Percentiles rank a stretch among this genome's conserved stretches.
Conservation (phyloP, 2,113 vertebrate species). For the Archilochus colubris region DNA sequence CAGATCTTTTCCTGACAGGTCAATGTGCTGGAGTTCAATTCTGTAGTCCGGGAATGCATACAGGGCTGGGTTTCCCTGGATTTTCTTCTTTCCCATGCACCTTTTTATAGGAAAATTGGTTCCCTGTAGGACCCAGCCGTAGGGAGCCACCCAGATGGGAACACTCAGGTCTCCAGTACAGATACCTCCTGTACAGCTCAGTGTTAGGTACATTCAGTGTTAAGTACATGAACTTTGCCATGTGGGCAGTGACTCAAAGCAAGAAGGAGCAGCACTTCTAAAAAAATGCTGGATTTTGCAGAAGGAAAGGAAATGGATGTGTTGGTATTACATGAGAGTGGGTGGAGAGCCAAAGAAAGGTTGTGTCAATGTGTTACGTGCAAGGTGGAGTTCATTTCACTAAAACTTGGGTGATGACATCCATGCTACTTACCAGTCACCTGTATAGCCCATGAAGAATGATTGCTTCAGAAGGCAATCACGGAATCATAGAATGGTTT, state of each 20-base stretch:
- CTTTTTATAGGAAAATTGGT: neutral
- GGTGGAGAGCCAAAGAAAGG: neutral
- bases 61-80: neutral
- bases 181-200: neutral
- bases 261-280: neutral
- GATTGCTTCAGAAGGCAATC: neutral
- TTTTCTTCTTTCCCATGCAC: neutral
- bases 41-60: neutral
- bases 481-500: too few species aligned
- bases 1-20: neutral
- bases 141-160: neutral
- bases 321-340: rapidly evolving
- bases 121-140: neutral
- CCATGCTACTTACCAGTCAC: neutral
- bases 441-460: neutral
- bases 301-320: neutral
- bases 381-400: neutral
- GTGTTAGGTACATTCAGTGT: neutral
- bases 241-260: neutral
- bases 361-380: rapidly evolving
- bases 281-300: neutral
- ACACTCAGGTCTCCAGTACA: neutral
- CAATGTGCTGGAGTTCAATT: neutral
- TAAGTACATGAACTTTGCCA: neutral
- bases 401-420: neutral